phyloP scores from a whole-genome alignment of 2,888 invertebrate genomes.

The Prenolepis imparis region DNA sequence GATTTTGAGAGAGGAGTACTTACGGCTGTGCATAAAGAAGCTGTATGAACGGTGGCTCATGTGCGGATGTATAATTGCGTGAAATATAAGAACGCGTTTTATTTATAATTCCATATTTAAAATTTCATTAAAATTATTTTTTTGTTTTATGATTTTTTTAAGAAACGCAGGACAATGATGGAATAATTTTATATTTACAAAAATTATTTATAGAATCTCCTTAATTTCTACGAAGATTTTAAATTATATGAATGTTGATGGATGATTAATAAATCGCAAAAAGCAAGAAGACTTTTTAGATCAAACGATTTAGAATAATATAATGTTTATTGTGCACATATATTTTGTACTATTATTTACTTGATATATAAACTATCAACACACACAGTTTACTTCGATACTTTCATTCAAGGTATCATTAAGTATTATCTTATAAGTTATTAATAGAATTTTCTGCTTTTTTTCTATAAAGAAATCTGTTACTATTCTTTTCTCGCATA shows the following conservation, averaged over 20 bases:
- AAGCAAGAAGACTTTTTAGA: background rate
- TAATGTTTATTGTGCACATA: too few relatives aligned
- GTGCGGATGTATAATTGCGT: background rate
- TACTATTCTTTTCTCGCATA: conserved; percentile 11
- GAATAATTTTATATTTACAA: background rate
- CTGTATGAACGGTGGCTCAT: background rate
- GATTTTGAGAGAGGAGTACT: conserved; percentile 44
- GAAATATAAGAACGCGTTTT: conserved; percentile 45
- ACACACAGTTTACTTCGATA: background rate
- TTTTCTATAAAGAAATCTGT: background rate
- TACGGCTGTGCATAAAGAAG: conserved; percentile 25
- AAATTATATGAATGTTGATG: background rate
- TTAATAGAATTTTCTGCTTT: background rate
- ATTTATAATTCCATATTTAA: conserved; percentile 11
- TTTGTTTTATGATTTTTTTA: background rate
- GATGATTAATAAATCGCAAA: background rate
- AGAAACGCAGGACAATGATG: background rate
- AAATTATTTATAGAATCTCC: background rate
- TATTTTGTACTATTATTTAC: background rate
- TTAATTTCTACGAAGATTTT: background rate
- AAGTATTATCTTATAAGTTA: conserved; percentile 12
- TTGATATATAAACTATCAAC: background rate
- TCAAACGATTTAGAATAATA: background rate
- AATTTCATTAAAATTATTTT: background rate
- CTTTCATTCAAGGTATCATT: background rate